Evolutionary conservation across 2,797 vertebrate species (phyloP), one percentile per base, ranked within the genome.

Genomic region (Rousettus madagascariensis): DNA sequence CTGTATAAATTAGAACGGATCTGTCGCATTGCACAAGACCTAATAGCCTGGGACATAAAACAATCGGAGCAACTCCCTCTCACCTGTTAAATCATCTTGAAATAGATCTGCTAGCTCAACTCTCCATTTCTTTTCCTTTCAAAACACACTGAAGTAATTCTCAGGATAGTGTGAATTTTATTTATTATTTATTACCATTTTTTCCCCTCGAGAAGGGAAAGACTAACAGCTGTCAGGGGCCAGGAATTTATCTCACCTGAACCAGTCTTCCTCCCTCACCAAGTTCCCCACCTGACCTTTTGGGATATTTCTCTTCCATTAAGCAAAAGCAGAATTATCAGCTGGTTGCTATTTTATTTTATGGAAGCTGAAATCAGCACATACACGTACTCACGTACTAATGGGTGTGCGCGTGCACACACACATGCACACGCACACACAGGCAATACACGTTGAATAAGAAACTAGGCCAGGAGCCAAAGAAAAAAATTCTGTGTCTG

Each of bases 1-100:
- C 97, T 97, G 92, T 97, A 95, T 97, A 96, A 97, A 97, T 97
- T 97, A 95, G 96, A 97, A 96, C 65, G 55, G 88, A 96, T 95
- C 95, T 95, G 92, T 96, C 59, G 33, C 90, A 13, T 46, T 93
- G 90, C 92, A 72, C 15, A 84, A 74, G 80, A 11, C 86, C 86
- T 95, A 98, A 97, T 12, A 96, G 87, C 88, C 36, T 93, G 91
- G 93, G 96, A 94, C 65, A 94, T 91, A 97, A 97, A 92, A 41
- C 90, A 97, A 96, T 96, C 85, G 55, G 95, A 57, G 16, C 71
- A 96, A 95, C 86, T 94, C 33, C 46, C 16, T 71, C 59, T 84
- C 75, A 98, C 86, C 96, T 96, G 82, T 65, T 97, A 97, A 96
- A 95, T 95, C 49, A 93, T 87, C 82, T 86, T 97, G 97, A 95